phyloP scores from a whole-genome alignment of 2,888 invertebrate species.

The Caenorhabditis sp. region DNA sequence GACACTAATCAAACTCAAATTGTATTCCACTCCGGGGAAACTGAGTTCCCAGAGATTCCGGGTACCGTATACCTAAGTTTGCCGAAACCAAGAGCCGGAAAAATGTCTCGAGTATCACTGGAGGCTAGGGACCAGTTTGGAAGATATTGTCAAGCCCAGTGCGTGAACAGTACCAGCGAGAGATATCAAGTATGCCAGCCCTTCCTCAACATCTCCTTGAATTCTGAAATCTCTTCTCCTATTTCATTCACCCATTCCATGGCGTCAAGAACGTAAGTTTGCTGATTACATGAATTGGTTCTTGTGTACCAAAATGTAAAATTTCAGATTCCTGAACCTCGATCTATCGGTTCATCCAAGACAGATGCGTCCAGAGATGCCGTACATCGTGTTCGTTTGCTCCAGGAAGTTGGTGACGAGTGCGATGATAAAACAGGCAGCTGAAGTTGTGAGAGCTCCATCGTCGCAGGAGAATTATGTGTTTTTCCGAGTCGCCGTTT shows the following conservation, averaged over 20 bases:
- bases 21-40: slow-evolving; percentile 38
- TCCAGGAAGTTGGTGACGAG: slow-evolving; percentile 76
- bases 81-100: slow-evolving; percentile 77
- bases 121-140: slow-evolving; percentile 80
- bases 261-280: slow-evolving; percentile 59
- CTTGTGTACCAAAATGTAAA: too few relatives aligned
- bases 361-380: slow-evolving; percentile 70
- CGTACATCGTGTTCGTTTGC: slow-evolving; percentile 81
- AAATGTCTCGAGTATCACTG: slow-evolving; percentile 72
- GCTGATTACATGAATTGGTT: too few relatives aligned
- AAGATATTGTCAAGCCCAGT: slow-evolving; percentile 82
- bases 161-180: slow-evolving; percentile 78
- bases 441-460: slow-evolving; percentile 69
- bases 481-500: slow-evolving; percentile 80
- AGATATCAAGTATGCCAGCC: slow-evolving; percentile 82
- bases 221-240: slow-evolving; percentile 68
- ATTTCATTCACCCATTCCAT: slow-evolving; percentile 72
- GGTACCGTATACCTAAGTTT: slow-evolving; percentile 80
- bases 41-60: slow-evolving; percentile 75
- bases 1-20: slow-evolving; percentile 49
- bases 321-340: slow-evolving; percentile 73
- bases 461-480: slow-evolving; percentile 73
- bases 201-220: slow-evolving; percentile 70
- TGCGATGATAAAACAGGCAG: slow-evolving; percentile 69
- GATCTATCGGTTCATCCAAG: slow-evolving; percentile 80